Conservation (phyloP, 2,113 vertebrate genomes). For the Psephotus haematonotus region DNA sequence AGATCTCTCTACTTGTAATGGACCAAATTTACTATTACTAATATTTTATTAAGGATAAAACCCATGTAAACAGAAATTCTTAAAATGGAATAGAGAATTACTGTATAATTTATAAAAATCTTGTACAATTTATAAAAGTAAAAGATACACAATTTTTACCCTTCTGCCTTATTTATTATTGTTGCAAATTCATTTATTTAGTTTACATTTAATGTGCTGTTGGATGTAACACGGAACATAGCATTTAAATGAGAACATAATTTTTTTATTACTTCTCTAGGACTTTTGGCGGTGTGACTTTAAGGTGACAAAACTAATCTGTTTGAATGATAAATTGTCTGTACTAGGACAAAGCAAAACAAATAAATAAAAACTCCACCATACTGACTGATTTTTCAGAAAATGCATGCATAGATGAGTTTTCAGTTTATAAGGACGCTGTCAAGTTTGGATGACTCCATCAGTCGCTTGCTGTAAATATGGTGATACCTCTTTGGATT, state of each 20-base stretch:
- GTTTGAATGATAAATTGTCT: not conserved
- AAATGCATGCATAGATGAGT: not conserved
- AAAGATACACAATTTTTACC: not conserved
- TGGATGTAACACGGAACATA: not conserved
- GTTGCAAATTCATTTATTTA: not conserved
- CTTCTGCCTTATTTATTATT: not conserved
- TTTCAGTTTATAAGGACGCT: not conserved
- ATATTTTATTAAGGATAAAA: not conserved
- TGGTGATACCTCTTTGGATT: not conserved
- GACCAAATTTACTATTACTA: not conserved
- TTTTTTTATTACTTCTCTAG: not conserved
- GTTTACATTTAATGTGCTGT: not conserved
- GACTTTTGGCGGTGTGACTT: not conserved
- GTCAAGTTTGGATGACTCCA: not conserved
- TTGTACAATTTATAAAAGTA: not conserved
- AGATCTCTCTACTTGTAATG: not conserved
- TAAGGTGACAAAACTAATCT: slow-evolving; percentile 7
- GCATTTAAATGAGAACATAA: not conserved
- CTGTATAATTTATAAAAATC: not conserved
- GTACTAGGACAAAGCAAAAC: not conserved
- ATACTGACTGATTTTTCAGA: not conserved
- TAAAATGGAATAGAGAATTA: not conserved
- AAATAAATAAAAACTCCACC: not conserved
- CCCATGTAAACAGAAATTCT: not conserved
- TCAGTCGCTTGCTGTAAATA: not conserved